Evolutionary conservation across 2,113 vertebrate genomes (phyloP), one percentile per base, ranked within the genome.

Genomic region (Pseudopipra pipra): DNA sequence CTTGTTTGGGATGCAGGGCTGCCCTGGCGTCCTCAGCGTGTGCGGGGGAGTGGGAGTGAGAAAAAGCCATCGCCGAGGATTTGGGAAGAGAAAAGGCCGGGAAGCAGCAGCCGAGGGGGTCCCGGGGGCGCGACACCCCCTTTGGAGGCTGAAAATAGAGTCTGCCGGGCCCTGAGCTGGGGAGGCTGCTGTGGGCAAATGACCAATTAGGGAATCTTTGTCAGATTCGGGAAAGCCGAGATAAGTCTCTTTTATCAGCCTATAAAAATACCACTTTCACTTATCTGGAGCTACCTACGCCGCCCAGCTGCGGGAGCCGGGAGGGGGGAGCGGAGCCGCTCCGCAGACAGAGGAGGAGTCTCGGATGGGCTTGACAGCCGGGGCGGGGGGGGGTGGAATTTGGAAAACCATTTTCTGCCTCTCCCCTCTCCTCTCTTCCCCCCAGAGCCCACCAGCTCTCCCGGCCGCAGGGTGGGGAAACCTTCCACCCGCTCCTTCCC

Each of bases 241-340:
- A 98, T 98, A 98, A 98, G 96, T 92, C 13, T 47, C 66, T 90
- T 96, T 98, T 98, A 97, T 98, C 97, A 97, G 97, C 94, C 91
- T 97, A 96, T 98, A 98, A 98, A 98, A 98, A 98, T 97, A 96
- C 97, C 96, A 96, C 97, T 97, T 97, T 98, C 97, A 95, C 97
- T 98, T 97, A 97, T 97, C 97, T 95, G 84, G 71, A 87, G 89
- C 89, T 96, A 93, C 85, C 95, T 96, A 95, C 62, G 80, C 94
- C 66, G 49, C 78, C 76, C 96, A 91, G 96, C 97, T 96, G 97
- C 95, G 84, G 89, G 82, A 91, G 94, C 83, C 14, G 33, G 73
- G 76, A 11, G 68, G 79, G 68, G 86, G 94, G 31, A 89, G 66
- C 54, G 65, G 94, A 39, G 80, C 86, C 33, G 65, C 83, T 51